Evolutionary conservation across 2,888 invertebrate species (phyloP).

Genomic region (Ormyrus thymus): DNA sequence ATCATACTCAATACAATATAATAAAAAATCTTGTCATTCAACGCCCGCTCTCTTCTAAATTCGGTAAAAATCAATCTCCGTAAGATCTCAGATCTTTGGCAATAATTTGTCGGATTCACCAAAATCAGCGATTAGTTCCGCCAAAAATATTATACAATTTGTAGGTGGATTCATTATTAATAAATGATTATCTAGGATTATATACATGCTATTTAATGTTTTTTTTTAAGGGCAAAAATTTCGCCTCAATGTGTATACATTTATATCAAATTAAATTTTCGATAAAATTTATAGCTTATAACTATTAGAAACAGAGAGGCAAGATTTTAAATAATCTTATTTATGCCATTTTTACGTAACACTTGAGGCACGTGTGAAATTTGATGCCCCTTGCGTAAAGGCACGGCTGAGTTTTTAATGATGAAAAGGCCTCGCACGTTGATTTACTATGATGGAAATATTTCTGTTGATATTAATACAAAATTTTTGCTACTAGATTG

Average conservation of each 20-base stretch:
- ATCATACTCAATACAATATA: not conserved
- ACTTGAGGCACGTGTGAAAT: slow-evolving; percentile 51
- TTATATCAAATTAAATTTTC: slow-evolving; percentile 55
- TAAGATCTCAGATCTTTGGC: slow-evolving; percentile 54
- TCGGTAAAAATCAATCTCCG: slow-evolving; percentile 42
- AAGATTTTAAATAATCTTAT: slow-evolving; percentile 43
- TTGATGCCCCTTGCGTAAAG: slow-evolving; percentile 49
- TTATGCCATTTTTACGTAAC: slow-evolving; percentile 33
- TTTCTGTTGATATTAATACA: slow-evolving; percentile 7
- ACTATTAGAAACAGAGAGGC: slow-evolving; percentile 46
- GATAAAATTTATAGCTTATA: slow-evolving; percentile 41
- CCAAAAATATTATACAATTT: slow-evolving; percentile 44
- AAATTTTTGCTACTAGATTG: not conserved
- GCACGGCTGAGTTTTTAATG: slow-evolving; percentile 42
- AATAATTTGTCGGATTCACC: slow-evolving; percentile 43
- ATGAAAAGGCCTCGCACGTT: slow-evolving; percentile 41
- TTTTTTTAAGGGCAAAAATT: slow-evolving; percentile 23
- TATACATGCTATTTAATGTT: slow-evolving; percentile 35
- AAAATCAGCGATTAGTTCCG: slow-evolving; percentile 45
- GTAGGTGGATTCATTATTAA: slow-evolving; percentile 10
- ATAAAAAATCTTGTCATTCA: slow-evolving; percentile 16
- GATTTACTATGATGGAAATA: slow-evolving; percentile 42
- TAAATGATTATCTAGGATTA: slow-evolving; percentile 26
- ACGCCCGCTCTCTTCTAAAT: slow-evolving; percentile 28
- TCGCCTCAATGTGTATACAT: slow-evolving; percentile 12